Base-by-base conservation (phyloP, 2,113 vertebrate genomes). In the Microtus richardsoni region DNA sequence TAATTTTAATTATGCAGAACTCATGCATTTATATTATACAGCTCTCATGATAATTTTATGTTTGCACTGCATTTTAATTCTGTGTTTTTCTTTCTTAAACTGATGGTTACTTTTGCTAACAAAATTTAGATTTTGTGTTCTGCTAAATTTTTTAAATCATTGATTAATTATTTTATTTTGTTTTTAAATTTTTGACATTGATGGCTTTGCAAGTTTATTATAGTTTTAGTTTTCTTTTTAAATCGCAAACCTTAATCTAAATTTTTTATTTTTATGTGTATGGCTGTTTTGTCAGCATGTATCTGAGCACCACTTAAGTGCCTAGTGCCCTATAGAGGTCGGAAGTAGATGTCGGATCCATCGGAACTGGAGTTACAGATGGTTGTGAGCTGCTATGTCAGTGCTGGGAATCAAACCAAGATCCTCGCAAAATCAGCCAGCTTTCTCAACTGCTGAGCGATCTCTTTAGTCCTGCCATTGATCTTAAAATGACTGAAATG, bases 101-200 rank as follows among this genome's bases (percentile, higher is more conserved):
- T 95, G 70, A 71, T 73, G 33, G 1, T 93, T 36, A 94, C 80
- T 89, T 85, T 91, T 93, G 75, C 64, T 95, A 66, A 85, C 87
- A 30, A 84, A 89, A 28, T 92, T 97, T 47, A n/a, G 85, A 90
- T 92, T 88, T 91, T 78, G 41, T 88, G 26, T 70, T 92, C 30
- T 93, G 22, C 92, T 93, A 97, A 96, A 83, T 49, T 89, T 94
- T 74, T 95, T 12, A 92, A 95, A 83, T 87, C 58, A 89, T 54
- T 93, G 82, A 70, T 97, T 97, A 83, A 83, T 86, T 19, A 91
- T 79, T 94, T 92, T 96, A 83, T 88, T 97, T 92, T 77, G 74
- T 95, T 54, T 97, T 91, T 91, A 97, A 95, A 93, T 80, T 21
- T 88, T 87, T 91, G 58, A 75, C 87, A 91, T 60, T 62, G 66